Percentiles rank a stretch among this genome's conserved stretches.
Conservation (phyloP, 2,113 vertebrate species). For the Anseranas semipalmata region DNA sequence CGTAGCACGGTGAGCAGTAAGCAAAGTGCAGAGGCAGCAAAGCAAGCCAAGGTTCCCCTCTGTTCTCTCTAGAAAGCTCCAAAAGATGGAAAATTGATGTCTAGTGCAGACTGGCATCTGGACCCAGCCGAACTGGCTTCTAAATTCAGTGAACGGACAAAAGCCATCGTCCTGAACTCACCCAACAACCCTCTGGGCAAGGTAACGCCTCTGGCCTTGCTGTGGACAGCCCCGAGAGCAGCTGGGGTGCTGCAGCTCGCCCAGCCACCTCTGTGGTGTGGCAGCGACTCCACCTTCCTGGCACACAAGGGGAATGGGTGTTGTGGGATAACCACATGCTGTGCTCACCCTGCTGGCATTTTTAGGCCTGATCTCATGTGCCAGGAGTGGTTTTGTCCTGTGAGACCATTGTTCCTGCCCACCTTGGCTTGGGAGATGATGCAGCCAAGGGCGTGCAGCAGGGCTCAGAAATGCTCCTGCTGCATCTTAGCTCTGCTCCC, state of each 20-base stretch:
- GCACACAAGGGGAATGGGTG: no score
- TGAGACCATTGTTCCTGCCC: background rate
- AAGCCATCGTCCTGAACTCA: slow-evolving; percentile 91
- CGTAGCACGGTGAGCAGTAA: background rate
- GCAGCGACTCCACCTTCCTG: background rate
- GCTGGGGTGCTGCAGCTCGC: background rate
- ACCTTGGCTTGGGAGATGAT: background rate
- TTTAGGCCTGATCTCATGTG: background rate
- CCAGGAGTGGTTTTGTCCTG: background rate
- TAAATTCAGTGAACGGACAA: slow-evolving; percentile 87
- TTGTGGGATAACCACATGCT: background rate
- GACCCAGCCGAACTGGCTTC: slow-evolving; percentile 85
- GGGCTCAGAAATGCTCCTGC: background rate
- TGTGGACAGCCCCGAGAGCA: background rate
- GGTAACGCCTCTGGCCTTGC: slow-evolving; percentile 66
- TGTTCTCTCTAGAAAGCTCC: slow-evolving; percentile 70
- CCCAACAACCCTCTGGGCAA: slow-evolving; percentile 97
- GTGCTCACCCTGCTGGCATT: background rate
- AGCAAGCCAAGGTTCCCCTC: background rate
- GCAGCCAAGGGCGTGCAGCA: background rate
- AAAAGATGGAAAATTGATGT: slow-evolving; percentile 59
- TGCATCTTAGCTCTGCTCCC: background rate
- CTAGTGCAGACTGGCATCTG: slow-evolving; percentile 88
- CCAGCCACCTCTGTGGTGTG: background rate
- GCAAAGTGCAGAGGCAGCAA: background rate